A percentile compares a stretch with the other conserved stretches of the same genome.
These are phyloP conservation scores for Ctenomys sociabilis DNA, from an alignment of 2,113 vertebrate species.

Conservation along the genomic window DNA sequence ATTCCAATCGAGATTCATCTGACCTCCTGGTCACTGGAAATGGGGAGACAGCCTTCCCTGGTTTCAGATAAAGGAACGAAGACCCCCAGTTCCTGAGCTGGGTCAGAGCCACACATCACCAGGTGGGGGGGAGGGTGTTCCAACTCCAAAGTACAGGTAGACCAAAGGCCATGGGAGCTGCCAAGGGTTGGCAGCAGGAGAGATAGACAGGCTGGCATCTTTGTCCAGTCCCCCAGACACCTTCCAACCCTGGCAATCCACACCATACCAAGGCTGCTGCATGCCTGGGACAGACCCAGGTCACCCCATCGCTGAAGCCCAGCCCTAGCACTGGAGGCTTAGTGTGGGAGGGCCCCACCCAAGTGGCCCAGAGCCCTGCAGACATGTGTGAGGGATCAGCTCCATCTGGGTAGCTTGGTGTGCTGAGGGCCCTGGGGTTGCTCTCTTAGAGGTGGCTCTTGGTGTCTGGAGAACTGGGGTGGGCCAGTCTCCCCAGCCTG, in stretches of 20 bases:
- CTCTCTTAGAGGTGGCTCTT: conserved; percentile 8
- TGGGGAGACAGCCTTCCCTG: not conserved
- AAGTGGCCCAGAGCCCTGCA: not conserved
- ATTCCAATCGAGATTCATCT: not conserved
- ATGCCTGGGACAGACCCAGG: not conserved
- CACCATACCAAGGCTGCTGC: not conserved
- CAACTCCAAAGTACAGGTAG: not conserved
- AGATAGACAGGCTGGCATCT: not conserved
- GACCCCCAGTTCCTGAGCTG: not conserved
- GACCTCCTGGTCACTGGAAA: not conserved
- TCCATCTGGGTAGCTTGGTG: not conserved
- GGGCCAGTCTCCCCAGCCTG: not conserved
- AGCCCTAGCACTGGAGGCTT: rapidly evolving
- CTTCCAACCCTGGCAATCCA: not conserved
- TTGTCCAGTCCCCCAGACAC: not conserved
- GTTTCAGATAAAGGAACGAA: not conserved
- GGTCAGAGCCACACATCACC: no score
- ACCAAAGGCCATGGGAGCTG: not conserved
- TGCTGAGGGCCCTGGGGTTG: not conserved
- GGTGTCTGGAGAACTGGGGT: not conserved
- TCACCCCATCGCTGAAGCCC: not conserved
- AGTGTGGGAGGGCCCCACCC: not conserved
- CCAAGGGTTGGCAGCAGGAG: rapidly evolving
- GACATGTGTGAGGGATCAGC: conserved; percentile 13
- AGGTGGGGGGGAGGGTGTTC: no score